Percentiles rank a stretch among this genome's conserved stretches.
These are phyloP conservation scores for Dasyornis broadbenti DNA, from an alignment of 2,113 vertebrate species.

Conservation along the genomic window DNA sequence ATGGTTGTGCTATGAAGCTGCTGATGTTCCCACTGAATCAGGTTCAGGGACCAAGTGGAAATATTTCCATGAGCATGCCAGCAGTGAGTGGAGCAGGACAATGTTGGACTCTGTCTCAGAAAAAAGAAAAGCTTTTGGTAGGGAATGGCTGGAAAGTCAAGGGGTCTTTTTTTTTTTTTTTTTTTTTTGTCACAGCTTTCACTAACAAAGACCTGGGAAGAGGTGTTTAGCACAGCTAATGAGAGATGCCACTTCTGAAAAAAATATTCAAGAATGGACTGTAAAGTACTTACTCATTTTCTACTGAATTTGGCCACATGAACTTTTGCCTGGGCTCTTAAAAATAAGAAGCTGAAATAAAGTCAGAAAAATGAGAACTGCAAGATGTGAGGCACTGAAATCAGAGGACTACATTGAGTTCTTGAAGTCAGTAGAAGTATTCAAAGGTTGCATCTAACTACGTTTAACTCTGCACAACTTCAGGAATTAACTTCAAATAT, in stretches of 20 bases:
- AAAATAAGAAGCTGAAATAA: not conserved
- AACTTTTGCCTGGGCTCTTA: not conserved
- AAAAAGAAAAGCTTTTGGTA: not conserved
- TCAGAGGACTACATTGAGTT: not conserved
- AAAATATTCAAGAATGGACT: not conserved
- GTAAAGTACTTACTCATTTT: not conserved
- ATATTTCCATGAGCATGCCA: not conserved
- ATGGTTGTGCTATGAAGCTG: not conserved
- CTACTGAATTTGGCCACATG: not conserved
- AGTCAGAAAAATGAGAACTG: not conserved
- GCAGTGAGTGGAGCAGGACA: not conserved
- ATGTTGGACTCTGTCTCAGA: not conserved
- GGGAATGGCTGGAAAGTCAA: not conserved
- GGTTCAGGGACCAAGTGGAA: not conserved
- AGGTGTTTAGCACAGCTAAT: not conserved
- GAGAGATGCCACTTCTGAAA: not conserved
- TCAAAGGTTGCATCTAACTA: not conserved
- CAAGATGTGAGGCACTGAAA: not conserved
- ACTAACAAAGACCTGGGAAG: not conserved
- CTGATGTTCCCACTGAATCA: not conserved
- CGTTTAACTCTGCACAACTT: not conserved
- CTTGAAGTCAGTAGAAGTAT: not conserved
- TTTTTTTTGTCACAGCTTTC: not conserved
- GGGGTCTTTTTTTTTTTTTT: not conserved
- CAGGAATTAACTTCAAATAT: not conserved